Conservation (phyloP, 2,888 invertebrate species). For the Pseudeuparius sepicola region DNA sequence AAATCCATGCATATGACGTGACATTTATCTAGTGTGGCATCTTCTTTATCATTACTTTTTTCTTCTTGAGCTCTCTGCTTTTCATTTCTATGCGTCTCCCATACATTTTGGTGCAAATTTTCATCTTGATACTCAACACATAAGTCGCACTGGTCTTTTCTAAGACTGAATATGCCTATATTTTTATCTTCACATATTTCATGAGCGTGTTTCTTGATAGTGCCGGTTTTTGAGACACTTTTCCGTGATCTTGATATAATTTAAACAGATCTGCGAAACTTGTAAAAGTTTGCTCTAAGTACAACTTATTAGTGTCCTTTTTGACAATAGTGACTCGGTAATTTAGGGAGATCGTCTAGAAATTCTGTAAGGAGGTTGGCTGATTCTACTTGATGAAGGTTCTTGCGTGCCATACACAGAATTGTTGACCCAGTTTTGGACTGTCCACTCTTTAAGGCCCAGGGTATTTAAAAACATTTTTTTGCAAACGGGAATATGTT, state of each 20-base stretch:
- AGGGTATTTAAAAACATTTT: too few relatives aligned
- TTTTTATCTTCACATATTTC: constrained; percentile 8
- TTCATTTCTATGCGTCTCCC: constrained; percentile 8
- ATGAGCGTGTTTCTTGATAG: constrained; percentile 7
- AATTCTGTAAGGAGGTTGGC: background rate
- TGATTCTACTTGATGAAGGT: too few relatives aligned
- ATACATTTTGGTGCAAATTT: constrained; percentile 4
- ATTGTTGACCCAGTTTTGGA: too few relatives aligned
- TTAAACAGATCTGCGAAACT: constrained; percentile 2
- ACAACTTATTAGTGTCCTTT: background rate
- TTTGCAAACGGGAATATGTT: too few relatives aligned
- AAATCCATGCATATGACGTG: constrained; percentile 7
- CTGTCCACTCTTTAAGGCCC: too few relatives aligned
- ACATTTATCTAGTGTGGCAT: constrained; percentile 1
- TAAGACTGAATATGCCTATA: constrained; percentile 11
- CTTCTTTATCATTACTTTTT: constrained; percentile 9
- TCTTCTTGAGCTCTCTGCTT: constrained; percentile 10
- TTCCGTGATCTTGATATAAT: background rate
- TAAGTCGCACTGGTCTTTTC: constrained; percentile 10
- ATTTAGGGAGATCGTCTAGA: constrained; percentile 3
- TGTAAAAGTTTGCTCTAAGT: constrained; percentile 1
- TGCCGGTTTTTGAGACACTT: background rate
- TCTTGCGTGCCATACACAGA: too few relatives aligned
- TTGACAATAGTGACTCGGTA: constrained; percentile 4
- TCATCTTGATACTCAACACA: constrained; percentile 9